These are phyloP conservation scores for Calliopum simillimum DNA, from an alignment of 2,888 invertebrate species.

Conservation along the genomic window DNA sequence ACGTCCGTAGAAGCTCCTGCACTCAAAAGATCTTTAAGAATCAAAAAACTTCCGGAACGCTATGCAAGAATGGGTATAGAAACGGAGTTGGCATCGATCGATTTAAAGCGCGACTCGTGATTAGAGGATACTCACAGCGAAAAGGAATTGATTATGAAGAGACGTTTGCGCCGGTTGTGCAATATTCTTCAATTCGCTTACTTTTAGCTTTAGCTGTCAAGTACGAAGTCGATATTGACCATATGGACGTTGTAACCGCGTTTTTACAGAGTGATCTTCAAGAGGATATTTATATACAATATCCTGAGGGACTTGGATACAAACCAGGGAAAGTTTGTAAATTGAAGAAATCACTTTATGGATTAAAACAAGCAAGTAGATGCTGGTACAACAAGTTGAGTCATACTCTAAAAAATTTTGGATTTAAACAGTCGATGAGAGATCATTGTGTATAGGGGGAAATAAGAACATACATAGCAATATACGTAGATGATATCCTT, in stretches of 20 bases:
- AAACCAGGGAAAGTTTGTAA: constrained; percentile 22
- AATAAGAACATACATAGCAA: no score
- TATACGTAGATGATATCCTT: no score
- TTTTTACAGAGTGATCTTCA: background rate
- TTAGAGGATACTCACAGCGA: no score
- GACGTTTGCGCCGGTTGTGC: no score
- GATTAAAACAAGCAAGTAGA: constrained; percentile 19
- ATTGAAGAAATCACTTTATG: constrained; percentile 16
- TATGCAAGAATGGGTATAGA: constrained; percentile 27
- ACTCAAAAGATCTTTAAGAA: constrained; percentile 15
- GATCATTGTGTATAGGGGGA: no score
- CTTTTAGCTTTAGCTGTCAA: no score
- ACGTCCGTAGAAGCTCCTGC: no score
- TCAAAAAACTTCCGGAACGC: constrained; percentile 3
- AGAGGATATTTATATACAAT: background rate
- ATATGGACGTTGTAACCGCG: background rate
- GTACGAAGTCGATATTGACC: background rate
- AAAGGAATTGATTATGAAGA: no score
- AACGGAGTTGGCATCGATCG: background rate
- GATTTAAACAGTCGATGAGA: no score
- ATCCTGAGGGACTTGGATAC: background rate
- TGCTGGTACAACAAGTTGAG: no score
- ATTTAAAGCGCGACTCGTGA: no score
- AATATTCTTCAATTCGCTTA: background rate
- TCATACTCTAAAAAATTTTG: no score